phyloP scores from a whole-genome alignment of 2,113 vertebrate species.

The Arizona elegans region DNA sequence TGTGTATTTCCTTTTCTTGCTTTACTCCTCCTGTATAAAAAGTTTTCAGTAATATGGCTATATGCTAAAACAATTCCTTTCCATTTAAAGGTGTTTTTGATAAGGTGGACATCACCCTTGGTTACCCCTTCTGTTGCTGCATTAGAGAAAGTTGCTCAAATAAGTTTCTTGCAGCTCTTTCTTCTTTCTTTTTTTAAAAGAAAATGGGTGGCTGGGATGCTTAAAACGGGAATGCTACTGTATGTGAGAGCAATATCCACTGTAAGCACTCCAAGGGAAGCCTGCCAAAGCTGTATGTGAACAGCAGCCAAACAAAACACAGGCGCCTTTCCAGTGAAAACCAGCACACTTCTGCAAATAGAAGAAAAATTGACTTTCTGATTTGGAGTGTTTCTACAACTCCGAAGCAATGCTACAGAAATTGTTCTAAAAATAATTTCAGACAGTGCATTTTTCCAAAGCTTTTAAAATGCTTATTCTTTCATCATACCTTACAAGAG shows the following conservation, averaged over 20 bases:
- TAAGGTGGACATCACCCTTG: conserved; percentile 33
- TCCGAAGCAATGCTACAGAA: conserved; percentile 75
- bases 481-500: conserved; percentile 66
- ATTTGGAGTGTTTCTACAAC: conserved; percentile 78
- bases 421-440: conserved; percentile 81
- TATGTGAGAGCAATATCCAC: conserved; percentile 76
- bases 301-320: conserved; percentile 95
- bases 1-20: neutral
- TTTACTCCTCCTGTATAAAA: conserved; percentile 48
- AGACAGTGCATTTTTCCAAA: conserved; percentile 62
- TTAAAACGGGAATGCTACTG: conserved; percentile 80
- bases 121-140: conserved; percentile 48
- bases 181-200: conserved; percentile 57
- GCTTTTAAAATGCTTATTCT: conserved; percentile 63
- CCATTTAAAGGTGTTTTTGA: conserved; percentile 50
- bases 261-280: conserved; percentile 84
- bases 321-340: conserved; percentile 83
- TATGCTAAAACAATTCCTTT: conserved; percentile 55
- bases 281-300: conserved; percentile 89
- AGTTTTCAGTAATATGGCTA: conserved; percentile 39
- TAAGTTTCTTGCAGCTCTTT: conserved; percentile 67
- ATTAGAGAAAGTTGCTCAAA: conserved; percentile 61
- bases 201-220: conserved; percentile 76
- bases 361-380: conserved; percentile 84
- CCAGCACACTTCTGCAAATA: conserved; percentile 87